Percentiles rank a stretch among this genome's conserved stretches.
phyloP scores from a whole-genome alignment of 2,888 invertebrate genomes.

The Laothoe populi region DNA sequence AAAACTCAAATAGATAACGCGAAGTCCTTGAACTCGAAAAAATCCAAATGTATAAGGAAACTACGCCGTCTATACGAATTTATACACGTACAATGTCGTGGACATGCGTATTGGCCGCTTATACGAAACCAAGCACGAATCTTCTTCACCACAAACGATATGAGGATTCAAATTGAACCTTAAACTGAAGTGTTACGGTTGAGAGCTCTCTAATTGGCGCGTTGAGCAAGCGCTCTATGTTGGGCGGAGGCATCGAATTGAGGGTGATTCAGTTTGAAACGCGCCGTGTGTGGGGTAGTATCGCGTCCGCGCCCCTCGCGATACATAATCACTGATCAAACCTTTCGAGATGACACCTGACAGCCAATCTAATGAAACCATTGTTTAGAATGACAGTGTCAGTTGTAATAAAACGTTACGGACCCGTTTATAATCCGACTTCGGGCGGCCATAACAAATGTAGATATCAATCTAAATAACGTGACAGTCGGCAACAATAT shows the following conservation, averaged over 20 bases:
- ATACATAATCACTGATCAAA: conserved; percentile 71
- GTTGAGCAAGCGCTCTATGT: conserved; percentile 81
- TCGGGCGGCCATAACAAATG: conserved; percentile 63
- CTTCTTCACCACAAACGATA: conserved; percentile 67
- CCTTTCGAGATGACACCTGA: conserved; percentile 71
- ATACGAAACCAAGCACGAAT: conserved; percentile 78
- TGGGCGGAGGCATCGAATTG: conserved; percentile 83
- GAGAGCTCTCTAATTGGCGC: conserved; percentile 44
- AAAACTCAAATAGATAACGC: conserved; percentile 73
- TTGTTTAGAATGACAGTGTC: conserved; percentile 58
- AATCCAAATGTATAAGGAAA: conserved; percentile 81
- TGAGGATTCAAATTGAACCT: conserved; percentile 51
- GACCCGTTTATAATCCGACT: conserved; percentile 39
- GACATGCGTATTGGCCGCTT: conserved; percentile 84
- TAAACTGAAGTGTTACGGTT: conserved; percentile 46
- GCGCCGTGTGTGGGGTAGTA: conserved; percentile 74
- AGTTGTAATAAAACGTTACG: conserved; percentile 38
- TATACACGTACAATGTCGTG: conserved; percentile 73
- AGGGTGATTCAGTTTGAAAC: conserved; percentile 81
- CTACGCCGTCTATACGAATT: conserved; percentile 76
- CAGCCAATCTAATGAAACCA: conserved; percentile 58
- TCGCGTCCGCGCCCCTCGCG: conserved; percentile 66
- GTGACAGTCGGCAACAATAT: conserved; percentile 59
- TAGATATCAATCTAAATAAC: conserved; percentile 63
- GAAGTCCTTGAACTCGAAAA: conserved; percentile 82